Base-by-base conservation (phyloP, 2,113 vertebrate genomes). In the Calyptomena viridis region DNA sequence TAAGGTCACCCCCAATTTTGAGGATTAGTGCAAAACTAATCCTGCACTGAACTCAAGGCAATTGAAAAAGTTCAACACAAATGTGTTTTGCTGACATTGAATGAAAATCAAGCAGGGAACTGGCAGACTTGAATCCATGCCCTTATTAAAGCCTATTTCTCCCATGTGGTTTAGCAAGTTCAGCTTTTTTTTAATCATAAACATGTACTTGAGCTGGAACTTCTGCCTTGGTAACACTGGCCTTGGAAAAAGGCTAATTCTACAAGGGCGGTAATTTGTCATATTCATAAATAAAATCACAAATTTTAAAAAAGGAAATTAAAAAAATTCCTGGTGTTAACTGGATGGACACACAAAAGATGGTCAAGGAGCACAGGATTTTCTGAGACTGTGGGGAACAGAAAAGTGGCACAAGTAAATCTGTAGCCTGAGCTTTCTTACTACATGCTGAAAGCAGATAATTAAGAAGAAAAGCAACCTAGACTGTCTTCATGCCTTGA, bases 101-200 rank as follows among this genome's bases (percentile, higher is more conserved):
- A 58, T 90, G 55, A 83, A 83, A 79, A 87, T 80, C 63, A 50
- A 62, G 46, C 39, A 77, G 90, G 50, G 50, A 93, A 81, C 20
- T 82, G 67, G 42, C 42, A 87, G 49, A 8, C 69, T 68, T 59
- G 46, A 68, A 62, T 56, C 82, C 20, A 7, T 80, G 88, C 52
- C 72, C 52, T 94, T 92, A 53, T 87, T 90, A 89, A 90, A 92
- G 39, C 28, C n/a, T 47, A 21, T 55, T 83, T 90, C 80, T 90
- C 62, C 79, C 62, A 66, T 1, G 1, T 56, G 39, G 28, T 22
- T 91, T 62, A 72, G 33, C 11, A 40, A 66, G 8, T 73, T 90
- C 64, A 77, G 24, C 2, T 28, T 14, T 21, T 42, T 46, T 23
- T 49, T 30, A n/a, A 17, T 63, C 24, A 39, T 56, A 84, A 91